A percentile compares a stretch with the other conserved stretches of the same genome.
These are phyloP conservation scores for Synanthedon tipuliformis DNA, from an alignment of 2,888 invertebrate genomes.

Conservation along the genomic window DNA sequence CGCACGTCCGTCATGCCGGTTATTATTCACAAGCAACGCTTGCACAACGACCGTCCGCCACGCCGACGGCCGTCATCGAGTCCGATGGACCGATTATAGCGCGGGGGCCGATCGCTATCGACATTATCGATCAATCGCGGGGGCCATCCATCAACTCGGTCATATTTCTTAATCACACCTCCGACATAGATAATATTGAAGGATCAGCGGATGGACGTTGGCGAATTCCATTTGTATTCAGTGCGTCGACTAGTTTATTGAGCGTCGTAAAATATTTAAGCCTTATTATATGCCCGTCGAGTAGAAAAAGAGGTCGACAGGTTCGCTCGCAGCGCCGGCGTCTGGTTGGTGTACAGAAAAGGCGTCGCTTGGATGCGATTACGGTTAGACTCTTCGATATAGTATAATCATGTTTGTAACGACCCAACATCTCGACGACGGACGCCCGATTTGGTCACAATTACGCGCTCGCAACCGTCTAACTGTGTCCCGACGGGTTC, in stretches of 20 bases:
- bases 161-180: slow-evolving; percentile 17
- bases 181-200: slow-evolving; percentile 6
- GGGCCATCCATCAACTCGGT: slow-evolving; percentile 14
- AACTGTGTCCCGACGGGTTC: slow-evolving; percentile 11
- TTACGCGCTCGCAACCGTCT: slow-evolving; percentile 17
- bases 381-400: slow-evolving; percentile 17
- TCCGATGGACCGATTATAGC: slow-evolving; percentile 7
- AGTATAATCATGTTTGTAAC: slow-evolving; percentile 21
- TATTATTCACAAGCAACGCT: slow-evolving; percentile 40
- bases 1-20: slow-evolving; percentile 36
- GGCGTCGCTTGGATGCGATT: slow-evolving; percentile 24
- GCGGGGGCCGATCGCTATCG: slow-evolving; percentile 27
- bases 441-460: slow-evolving; percentile 30
- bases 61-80: slow-evolving; percentile 6
- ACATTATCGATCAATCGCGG: slow-evolving; percentile 27
- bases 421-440: slow-evolving; percentile 5
- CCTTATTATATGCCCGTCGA: slow-evolving; percentile 11
- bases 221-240: not conserved
- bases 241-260: not conserved
- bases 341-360: slow-evolving; percentile 33
- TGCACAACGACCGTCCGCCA: slow-evolving; percentile 31
- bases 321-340: slow-evolving; percentile 36
- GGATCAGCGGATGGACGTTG: not conserved
- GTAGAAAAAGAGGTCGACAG: slow-evolving; percentile 24
- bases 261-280: slow-evolving; percentile 22